Base-by-base conservation (phyloP, 1,140 invertebrate species). In the Lordiphosa stackelbergi region DNA sequence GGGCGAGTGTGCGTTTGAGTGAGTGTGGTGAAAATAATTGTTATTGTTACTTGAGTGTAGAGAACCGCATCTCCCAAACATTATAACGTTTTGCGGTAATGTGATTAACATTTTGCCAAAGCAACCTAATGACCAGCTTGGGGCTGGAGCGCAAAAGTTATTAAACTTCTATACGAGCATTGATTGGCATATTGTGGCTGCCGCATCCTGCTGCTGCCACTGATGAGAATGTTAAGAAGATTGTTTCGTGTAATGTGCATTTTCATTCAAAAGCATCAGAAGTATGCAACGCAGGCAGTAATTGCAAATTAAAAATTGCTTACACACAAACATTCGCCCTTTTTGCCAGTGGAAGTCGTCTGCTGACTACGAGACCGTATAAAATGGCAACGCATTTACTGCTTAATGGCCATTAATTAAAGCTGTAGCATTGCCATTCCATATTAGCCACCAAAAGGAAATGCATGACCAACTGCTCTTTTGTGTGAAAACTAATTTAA, bases 281-380 rank as follows among this genome's bases (percentile, higher is more conserved):
- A 58, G 53, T 74, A 53, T 66, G 60, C 51, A 22, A 31, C 28
- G 28, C 49, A 13, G 42, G 38, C 56, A 69, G 77, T 81, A 81
- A 81, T 81, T 77, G 77, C 77, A 83, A 83, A 77, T 81, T 81
- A 81, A 81, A 83, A 81, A 83, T 81, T 83, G 77, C 77, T 81
- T 83, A 47, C 31, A 11, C 40, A 46, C 16, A 38, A 41, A 54
- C 16, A n/a, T 16, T n/a, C 10, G 4, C 53, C 45, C 40, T 24
- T n/a, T 12, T 10, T 5, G 5, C 24, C 5, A 5, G 28, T 7
- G 28, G 2, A 31, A 31, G 28, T 28, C 38, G 47, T 52, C 56
- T 57, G 12, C 38, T 31, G 65, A 54, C 66, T 65, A 61, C 28
- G 41, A 34, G 38, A 58, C 57, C 66, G 56, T 73, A 71, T 60